Evolutionary conservation across 2,888 invertebrate genomes (phyloP).

Genomic region (Eupithecia pulchellata): DNA sequence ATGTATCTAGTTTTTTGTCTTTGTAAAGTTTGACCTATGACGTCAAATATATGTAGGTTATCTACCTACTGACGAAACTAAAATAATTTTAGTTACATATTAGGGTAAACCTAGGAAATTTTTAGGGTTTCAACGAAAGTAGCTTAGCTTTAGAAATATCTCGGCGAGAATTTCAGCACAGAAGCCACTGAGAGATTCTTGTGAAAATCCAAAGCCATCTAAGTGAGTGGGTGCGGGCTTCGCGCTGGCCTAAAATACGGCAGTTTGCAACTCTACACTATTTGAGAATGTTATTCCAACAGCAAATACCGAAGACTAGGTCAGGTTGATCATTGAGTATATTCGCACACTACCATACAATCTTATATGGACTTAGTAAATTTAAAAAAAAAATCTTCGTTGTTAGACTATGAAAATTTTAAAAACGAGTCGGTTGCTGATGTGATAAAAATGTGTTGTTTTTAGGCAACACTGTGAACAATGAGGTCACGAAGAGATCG

Average conservation of each 20-base stretch:
- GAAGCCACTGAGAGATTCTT: conserved; percentile 1
- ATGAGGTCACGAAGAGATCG: background rate
- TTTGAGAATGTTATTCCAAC: background rate
- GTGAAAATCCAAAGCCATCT: conserved; percentile 7
- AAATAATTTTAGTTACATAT: background rate
- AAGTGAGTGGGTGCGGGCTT: conserved; percentile 9
- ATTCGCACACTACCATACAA: background rate
- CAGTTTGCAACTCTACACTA: conserved; percentile 3
- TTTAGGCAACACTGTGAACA: background rate
- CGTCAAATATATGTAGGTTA: background rate
- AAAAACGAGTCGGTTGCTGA: background rate
- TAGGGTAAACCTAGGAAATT: background rate
- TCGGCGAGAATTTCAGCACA: conserved; percentile 1
- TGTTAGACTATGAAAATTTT: background rate
- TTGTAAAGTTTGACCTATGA: background rate
- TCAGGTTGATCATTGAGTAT: background rate
- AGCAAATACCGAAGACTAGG: conserved; percentile 1
- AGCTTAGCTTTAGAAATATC: conserved; percentile 1
- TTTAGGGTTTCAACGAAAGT: background rate
- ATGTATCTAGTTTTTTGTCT: background rate
- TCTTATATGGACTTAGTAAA: background rate
- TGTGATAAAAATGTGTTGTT: background rate
- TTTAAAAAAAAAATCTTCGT: too few species aligned
- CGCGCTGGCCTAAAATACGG: conserved; percentile 7
- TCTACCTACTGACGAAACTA: background rate